phyloP scores from a whole-genome alignment of 1,140 invertebrate species.

The Penaeus indicus region DNA sequence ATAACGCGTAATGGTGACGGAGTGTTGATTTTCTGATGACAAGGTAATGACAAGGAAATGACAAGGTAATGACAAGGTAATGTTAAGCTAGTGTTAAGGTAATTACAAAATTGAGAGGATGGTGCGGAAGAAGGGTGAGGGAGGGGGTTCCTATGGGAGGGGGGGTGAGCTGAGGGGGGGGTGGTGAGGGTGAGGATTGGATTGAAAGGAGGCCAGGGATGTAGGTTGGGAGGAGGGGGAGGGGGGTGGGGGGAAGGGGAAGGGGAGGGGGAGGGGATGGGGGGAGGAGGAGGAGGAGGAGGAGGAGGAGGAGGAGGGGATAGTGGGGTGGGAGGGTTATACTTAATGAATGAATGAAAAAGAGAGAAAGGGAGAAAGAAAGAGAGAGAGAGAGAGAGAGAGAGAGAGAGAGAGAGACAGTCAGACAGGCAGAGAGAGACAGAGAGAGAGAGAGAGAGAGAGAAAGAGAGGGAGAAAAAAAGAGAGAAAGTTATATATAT shows the following conservation, averaged over 20 bases:
- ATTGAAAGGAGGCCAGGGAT: neutral
- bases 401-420: neutral
- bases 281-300: neutral
- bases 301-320: neutral
- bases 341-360: neutral
- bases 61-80: too few relatives aligned
- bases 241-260: neutral
- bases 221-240: neutral
- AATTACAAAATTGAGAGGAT: too few relatives aligned
- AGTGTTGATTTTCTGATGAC: too few relatives aligned
- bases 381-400: neutral
- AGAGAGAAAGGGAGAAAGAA: neutral
- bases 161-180: neutral
- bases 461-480: too few relatives aligned
- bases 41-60: too few relatives aligned
- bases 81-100: too few relatives aligned
- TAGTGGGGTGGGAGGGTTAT: neutral
- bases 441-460: constrained; percentile 16
- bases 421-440: neutral
- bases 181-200: neutral
- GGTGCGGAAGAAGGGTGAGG: too few relatives aligned
- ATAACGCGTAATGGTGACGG: too few relatives aligned
- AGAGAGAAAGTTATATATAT: neutral
- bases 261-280: neutral
- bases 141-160: too few relatives aligned